These are phyloP conservation scores for Rhodophaea formosa DNA, from an alignment of 2,888 invertebrate genomes.

Conservation along the genomic window DNA sequence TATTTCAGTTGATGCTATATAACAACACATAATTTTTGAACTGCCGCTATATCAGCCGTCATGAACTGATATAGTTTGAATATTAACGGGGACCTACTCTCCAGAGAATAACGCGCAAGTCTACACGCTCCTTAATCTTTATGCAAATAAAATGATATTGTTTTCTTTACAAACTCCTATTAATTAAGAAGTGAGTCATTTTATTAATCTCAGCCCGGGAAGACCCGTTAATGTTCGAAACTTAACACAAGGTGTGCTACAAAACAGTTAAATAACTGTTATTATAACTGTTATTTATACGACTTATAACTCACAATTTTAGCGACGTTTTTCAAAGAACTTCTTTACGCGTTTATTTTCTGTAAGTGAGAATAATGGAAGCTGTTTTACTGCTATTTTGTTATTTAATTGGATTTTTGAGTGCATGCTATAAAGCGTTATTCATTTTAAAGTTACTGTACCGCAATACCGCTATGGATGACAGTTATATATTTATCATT, in stretches of 20 bases:
- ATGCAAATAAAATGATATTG: constrained; percentile 80
- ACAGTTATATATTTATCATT: too few relatives aligned
- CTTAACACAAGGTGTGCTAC: constrained; percentile 70
- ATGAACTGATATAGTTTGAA: too few relatives aligned
- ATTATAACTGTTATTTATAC: constrained; percentile 71
- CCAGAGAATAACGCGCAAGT: constrained; percentile 10
- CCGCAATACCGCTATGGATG: too few relatives aligned
- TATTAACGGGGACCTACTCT: too few relatives aligned
- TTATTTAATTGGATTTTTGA: constrained; percentile 23
- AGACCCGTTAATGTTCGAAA: constrained; percentile 73
- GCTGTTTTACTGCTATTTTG: constrained; percentile 25
- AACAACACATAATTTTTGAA: too few relatives aligned
- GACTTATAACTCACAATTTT: constrained; percentile 67
- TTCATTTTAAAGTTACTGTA: too few relatives aligned
- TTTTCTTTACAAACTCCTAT: constrained; percentile 79
- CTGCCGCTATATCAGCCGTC: too few relatives aligned
- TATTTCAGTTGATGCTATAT: too few relatives aligned
- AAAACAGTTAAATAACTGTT: constrained; percentile 64
- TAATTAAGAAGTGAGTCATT: constrained; percentile 77
- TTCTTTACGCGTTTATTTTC: constrained; percentile 41
- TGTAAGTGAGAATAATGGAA: constrained; percentile 49
- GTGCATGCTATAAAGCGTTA: not conserved
- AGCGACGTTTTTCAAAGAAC: constrained; percentile 50
- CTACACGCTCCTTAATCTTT: constrained; percentile 35
- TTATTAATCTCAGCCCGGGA: constrained; percentile 73